Evolutionary conservation across 2,888 invertebrate species (phyloP), one percentile per base, ranked within the genome.

Genomic region (Aethes cnicana): DNA sequence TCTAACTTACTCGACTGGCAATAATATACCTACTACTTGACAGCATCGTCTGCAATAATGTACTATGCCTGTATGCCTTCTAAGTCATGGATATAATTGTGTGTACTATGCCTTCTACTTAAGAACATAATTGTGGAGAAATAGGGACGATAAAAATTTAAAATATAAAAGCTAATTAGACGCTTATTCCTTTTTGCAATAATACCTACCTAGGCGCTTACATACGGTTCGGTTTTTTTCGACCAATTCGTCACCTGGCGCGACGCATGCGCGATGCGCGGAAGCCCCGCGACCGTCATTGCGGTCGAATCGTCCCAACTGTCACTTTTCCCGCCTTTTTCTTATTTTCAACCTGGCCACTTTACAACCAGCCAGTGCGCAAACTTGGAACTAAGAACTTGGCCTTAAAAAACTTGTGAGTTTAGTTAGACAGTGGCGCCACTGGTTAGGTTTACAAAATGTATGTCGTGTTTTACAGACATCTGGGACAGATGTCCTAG

Each of bases 221-320:
- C n/a, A n/a, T n/a, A n/a, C n/a, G n/a, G n/a, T n/a, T n/a, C n/a
- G n/a, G 26, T 28, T 28, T 44, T 46, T 54, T 58, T 12, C 36
- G 39, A 57, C 69, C 69, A 74, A 75, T 74, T 56, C 46, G 56
- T 56, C 80, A 77, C 65, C 75, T 81, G 81, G 49, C 52, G 35
- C 56, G 50, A 64, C 73, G 79, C 80, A 79, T 79, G 77, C 81
- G 83, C 78, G 74, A 71, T 69, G 64, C 64, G 68, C 48, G 42
- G 72, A 72, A 72, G 64, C 72, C 74, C 44, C 58, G 59, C 71
- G 72, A 75, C 60, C 58, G 65, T 69, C 66, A 71, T 71, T 72
- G 74, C 70, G 73, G 72, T 77, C 69, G 71, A 79, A 62, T 81
- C 68, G 63, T 58, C 62, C 57, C 85, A 86, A 84, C 85, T 86